Evolutionary conservation across 2,888 invertebrate species (phyloP).

Genomic region (Cephus pulcher): DNA sequence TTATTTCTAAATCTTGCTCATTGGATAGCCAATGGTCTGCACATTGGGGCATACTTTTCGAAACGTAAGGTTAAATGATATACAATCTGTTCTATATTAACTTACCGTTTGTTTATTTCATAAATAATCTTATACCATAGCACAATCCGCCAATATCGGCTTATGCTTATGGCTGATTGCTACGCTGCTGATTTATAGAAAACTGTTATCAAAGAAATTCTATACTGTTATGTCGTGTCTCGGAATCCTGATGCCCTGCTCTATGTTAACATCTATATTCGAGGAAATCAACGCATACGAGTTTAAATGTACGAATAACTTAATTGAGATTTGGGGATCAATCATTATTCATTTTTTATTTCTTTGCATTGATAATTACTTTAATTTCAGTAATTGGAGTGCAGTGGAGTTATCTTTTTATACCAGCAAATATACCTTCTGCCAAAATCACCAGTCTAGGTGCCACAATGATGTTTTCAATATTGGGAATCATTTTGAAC

Average conservation of each 20-base stretch:
- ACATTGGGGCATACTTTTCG: slow-evolving; percentile 58
- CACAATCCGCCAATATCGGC: neutral
- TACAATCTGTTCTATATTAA: neutral
- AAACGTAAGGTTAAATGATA: slow-evolving; percentile 48
- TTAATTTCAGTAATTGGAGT: slow-evolving; percentile 64
- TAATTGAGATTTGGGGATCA: too few relatives aligned
- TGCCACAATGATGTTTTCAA: slow-evolving; percentile 78
- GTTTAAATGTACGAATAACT: neutral
- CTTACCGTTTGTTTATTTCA: neutral
- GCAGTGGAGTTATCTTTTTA: slow-evolving; percentile 66
- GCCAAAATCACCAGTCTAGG: slow-evolving; percentile 68
- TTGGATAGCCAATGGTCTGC: slow-evolving; percentile 57
- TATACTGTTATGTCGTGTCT: neutral
- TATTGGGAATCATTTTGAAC: slow-evolving; percentile 78
- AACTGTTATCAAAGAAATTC: neutral
- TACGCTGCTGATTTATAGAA: neutral
- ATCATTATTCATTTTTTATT: too few relatives aligned
- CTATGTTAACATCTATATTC: neutral
- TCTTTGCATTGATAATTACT: neutral
- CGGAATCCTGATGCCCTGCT: neutral
- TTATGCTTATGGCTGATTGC: neutral
- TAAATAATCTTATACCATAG: neutral
- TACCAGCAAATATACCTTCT: slow-evolving; percentile 47
- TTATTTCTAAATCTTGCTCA: slow-evolving; percentile 52
- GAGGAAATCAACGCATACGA: neutral